phyloP scores from a whole-genome alignment of 2,113 vertebrate species.

The Globicephala melas region DNA sequence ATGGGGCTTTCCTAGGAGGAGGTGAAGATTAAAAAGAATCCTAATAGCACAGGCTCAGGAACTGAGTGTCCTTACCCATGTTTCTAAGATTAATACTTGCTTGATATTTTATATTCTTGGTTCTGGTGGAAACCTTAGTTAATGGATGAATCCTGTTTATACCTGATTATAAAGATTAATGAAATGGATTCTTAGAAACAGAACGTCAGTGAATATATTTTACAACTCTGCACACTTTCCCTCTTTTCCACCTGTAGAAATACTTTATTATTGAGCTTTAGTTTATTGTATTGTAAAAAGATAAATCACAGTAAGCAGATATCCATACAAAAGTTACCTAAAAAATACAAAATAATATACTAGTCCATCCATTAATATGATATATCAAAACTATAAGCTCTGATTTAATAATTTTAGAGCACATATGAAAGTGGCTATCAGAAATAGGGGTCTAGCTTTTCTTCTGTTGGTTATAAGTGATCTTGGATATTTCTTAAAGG shows the following conservation, averaged over 20 bases:
- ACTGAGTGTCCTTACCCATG: background rate
- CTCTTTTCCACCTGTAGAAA: constrained; percentile 8
- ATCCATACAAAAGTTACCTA: background rate
- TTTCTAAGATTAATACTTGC: constrained; percentile 45
- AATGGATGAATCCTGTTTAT: constrained; percentile 68
- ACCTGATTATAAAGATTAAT: constrained; percentile 58
- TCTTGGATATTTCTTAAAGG: background rate
- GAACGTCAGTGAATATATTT: constrained; percentile 61
- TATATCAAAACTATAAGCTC: background rate
- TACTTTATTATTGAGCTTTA: constrained; percentile 8
- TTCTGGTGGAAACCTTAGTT: constrained; percentile 39
- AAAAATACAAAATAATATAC: background rate
- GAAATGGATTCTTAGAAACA: constrained; percentile 57
- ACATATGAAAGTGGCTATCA: background rate
- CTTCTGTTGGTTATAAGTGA: background rate
- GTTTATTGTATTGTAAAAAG: background rate
- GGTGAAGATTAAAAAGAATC: background rate
- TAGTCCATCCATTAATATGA: background rate
- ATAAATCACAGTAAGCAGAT: background rate
- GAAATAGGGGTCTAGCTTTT: background rate
- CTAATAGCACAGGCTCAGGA: background rate
- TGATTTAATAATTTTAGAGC: background rate
- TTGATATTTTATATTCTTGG: constrained; percentile 54
- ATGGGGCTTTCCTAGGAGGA: background rate
- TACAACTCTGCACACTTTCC: constrained; percentile 5